Base-by-base conservation (phyloP, 2,113 vertebrate species). In the Phocoena phocoena region DNA sequence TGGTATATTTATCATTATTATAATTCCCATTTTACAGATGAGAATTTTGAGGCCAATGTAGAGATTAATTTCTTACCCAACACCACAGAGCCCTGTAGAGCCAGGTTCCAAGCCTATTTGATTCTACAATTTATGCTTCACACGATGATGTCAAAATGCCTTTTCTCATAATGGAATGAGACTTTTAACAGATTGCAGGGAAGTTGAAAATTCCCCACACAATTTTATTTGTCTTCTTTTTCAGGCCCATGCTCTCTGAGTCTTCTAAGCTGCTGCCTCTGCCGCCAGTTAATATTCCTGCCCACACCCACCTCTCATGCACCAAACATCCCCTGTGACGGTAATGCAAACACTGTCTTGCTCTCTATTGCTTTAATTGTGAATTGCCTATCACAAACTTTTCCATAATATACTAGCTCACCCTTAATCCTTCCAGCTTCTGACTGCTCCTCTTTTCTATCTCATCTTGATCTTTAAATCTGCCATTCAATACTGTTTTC, bases 371-470 rank as follows among this genome's bases (percentile, higher is more conserved):
- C 76, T 93, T 93, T 92, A 65, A 26, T 93, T 87, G 70, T 41
- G 74, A 95, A 62, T 92, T 86, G 28, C 62, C 96, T 96, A 74
- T 83, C 53, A 71, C 44, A 83, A 95, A 90, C 60, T 95, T 97
- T 97, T 97, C 97, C 92, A 92, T 91, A 92, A 93, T 87, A 90
- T 36, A 79, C 70, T 38, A 92, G n/a, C 86, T 96, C 62, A 80
- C 53, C 13, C 50, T 95, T 96, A 98, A 97, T 96, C 93, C 92
- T 98, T 95, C 95, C 41, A 13, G 63, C 67, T 90, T 92, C 92
- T 92, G 70, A 87, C 74, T 26, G 77, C 41, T 90, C 12, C 62
- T 93, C 21, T 82, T 93, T 87, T 91, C 38, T 89, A 58, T 50
- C 53, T 88, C 86, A 62, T 73, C 91, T 96, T 87, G 84, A 94